Conservation (phyloP, 2,888 invertebrate species). For the Apotomis turbidana region DNA sequence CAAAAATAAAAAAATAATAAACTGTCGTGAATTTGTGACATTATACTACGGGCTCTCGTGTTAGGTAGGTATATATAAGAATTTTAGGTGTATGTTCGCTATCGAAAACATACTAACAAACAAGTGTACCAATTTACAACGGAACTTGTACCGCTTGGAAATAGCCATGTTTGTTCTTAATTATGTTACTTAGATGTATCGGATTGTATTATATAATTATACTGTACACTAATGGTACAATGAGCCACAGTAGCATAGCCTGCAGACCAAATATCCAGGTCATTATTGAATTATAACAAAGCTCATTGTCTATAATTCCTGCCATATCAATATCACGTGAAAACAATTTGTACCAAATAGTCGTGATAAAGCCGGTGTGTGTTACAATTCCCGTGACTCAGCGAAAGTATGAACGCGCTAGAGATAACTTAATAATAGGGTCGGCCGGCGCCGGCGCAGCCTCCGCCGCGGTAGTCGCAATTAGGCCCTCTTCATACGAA, state of each 20-base stretch:
- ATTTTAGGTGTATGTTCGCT: no score
- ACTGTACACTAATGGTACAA: no score
- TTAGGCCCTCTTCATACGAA: constrained; percentile 25
- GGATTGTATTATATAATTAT: no score
- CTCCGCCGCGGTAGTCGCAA: constrained; percentile 41
- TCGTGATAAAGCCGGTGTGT: constrained; percentile 37
- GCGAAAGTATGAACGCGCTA: constrained; percentile 41
- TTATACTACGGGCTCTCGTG: background rate
- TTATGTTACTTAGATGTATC: no score
- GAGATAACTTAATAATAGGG: constrained; percentile 50
- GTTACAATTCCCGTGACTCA: constrained; percentile 43
- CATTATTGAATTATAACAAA: background rate
- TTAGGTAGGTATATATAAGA: no score
- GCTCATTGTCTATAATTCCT: constrained; percentile 5
- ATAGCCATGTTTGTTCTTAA: no score
- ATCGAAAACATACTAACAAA: no score
- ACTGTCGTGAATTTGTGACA: no score
- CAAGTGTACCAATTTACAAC: no score
- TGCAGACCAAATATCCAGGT: background rate
- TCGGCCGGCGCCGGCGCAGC: constrained; percentile 51
- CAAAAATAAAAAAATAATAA: background rate
- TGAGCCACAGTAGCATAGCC: no score
- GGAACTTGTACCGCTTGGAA: no score
- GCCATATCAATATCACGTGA: constrained; percentile 19
- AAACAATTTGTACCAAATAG: constrained; percentile 26